Evolutionary conservation across 2,113 vertebrate species (phyloP).

Genomic region (Muscicapa adusta): DNA sequence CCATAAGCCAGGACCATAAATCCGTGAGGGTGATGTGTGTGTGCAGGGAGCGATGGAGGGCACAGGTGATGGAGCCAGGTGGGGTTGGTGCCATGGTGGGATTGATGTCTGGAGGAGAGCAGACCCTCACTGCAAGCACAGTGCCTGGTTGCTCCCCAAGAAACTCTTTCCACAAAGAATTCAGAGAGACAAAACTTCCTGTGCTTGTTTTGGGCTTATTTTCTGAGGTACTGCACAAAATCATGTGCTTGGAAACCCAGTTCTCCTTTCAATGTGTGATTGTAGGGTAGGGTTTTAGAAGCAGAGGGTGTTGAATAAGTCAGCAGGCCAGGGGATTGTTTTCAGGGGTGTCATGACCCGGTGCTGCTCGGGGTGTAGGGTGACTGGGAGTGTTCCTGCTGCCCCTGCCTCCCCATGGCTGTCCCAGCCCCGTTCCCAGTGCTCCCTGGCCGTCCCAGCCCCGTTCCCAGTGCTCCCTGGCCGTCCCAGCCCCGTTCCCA

Average conservation of each 20-base stretch:
- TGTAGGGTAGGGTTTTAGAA: background rate
- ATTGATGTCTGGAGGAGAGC: background rate
- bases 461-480: no score
- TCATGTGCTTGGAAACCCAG: background rate
- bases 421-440: background rate
- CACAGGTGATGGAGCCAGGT: background rate
- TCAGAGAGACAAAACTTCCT: background rate
- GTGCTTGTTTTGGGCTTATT: background rate
- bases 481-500: no score
- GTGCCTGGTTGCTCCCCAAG: background rate
- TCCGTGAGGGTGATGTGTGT: fast-evolving
- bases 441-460: no score
- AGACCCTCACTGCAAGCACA: background rate
- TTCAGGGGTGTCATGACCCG: background rate
- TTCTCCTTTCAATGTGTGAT: background rate
- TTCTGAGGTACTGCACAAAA: background rate
- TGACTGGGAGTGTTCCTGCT: background rate
- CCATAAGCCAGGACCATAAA: background rate
- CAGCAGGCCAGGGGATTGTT: background rate
- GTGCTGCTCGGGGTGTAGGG: background rate
- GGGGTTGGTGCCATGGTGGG: background rate
- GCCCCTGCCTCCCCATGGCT: background rate
- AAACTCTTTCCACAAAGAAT: background rate
- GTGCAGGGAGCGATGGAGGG: background rate
- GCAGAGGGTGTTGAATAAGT: background rate